Base-by-base conservation (phyloP, 2,888 invertebrate genomes). In the Thecocarcelia acutangulata region DNA sequence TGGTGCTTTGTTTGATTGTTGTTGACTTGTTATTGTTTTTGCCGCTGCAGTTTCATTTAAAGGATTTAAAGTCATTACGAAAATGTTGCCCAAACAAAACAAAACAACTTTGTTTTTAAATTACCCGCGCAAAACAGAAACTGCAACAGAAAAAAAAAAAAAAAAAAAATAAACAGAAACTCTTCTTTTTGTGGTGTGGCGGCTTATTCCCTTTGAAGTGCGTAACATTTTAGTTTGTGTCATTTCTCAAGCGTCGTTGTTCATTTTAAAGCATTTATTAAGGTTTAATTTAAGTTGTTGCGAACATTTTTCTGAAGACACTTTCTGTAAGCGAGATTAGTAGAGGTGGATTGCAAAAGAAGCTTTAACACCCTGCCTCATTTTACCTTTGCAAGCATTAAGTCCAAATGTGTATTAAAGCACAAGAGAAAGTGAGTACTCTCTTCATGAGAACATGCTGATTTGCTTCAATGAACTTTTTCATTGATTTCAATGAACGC, bases 151-250 rank as follows among this genome's bases (percentile, higher is more conserved):
- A n/a, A n/a, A n/a, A n/a, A n/a, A n/a, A n/a, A n/a, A n/a, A n/a
- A n/a, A 48, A 56, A 59, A 3, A 37, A n/a, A 33, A 33, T 15
- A 12, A 13, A 44, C 12, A 54, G 44, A 46, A 40, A 12, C 12
- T 37, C 12, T 61, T 68, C 21, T 61, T 68, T 50, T 37, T 52
- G 40, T 40, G 17, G 21, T 17, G 33, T 54, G 72, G 68, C 72
- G 72, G 72, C 50, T n/a, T 44, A 17, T 19, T 28, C 56, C 42
- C 73, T 77, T 81, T 81, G 77, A 77, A 77, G 77, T 81, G 68
- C 63, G 68, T 73, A 73, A 73, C 63, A 77, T 77, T 81, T 81
- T 81, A 61, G 68, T 76, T 77, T 77, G 63, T 77, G 73, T 81
- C 77, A 77, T 73, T 73, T 73, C 50, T 56, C 73, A 48, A 64